Evolutionary conservation across 2,888 invertebrate species (phyloP).

Genomic region (Balanococcus diminutus): DNA sequence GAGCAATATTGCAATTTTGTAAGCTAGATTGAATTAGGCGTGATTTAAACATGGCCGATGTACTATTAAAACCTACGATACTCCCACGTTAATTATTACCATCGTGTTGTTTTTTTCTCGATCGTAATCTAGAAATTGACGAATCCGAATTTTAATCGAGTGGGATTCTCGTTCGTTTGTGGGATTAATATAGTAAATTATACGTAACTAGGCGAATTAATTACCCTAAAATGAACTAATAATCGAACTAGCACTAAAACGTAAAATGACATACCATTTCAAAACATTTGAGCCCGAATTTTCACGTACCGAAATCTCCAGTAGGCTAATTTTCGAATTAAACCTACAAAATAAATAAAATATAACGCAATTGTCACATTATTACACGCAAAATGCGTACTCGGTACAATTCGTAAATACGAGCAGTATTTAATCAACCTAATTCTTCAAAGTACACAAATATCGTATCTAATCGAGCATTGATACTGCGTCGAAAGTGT

Average conservation of each 20-base stretch:
- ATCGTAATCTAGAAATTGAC: not conserved
- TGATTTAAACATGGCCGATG: constrained; percentile 18
- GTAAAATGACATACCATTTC: not conserved
- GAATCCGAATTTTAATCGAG: not conserved
- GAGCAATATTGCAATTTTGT: not conserved
- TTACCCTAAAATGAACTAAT: not conserved
- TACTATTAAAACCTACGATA: not conserved
- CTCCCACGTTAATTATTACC: not conserved
- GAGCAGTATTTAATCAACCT: not conserved
- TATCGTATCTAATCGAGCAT: not conserved
- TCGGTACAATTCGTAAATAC: not conserved
- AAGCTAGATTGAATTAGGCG: not conserved
- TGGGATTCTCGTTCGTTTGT: not conserved
- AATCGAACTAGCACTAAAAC: not conserved
- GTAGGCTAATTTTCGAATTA: not conserved
- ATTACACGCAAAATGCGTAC: not conserved
- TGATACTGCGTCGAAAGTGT: not conserved
- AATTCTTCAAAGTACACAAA: not conserved
- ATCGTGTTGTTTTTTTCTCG: not conserved
- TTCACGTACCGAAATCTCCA: not conserved
- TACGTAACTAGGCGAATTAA: not conserved
- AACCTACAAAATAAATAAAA: not conserved
- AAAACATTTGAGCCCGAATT: not conserved
- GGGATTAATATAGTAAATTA: not conserved
- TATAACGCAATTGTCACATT: not conserved